Evolutionary conservation across 30 jellyfish, hydroid and myxozoan genomes (phyloP).

Genomic region (Chironex yamaguchii): DNA sequence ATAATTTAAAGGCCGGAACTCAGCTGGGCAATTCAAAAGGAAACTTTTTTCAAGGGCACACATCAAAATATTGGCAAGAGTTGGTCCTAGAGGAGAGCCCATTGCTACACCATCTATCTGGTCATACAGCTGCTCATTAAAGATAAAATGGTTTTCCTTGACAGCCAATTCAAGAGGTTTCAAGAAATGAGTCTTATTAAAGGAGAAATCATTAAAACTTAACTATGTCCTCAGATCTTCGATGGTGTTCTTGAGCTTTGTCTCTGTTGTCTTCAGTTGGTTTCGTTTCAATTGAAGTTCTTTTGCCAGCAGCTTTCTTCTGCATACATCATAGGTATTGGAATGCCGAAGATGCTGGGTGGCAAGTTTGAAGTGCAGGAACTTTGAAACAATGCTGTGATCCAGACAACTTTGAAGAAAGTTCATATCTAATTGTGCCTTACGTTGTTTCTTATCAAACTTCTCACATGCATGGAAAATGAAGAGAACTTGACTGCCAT

Average conservation of each 20-base stretch:
- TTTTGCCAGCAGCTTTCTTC: constrained; percentile 29
- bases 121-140: constrained; percentile 8
- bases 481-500: no score
- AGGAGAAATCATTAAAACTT: no score
- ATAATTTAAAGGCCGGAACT: constrained; percentile 36
- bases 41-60: constrained; percentile 29
- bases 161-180: constrained; percentile 3
- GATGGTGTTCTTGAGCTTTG: no score
- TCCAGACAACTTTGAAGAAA: no score
- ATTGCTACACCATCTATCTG: constrained; percentile 68
- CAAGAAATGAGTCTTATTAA: no score
- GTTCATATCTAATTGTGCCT: no score
- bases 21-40: constrained; percentile 9
- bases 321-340: constrained; percentile 29
- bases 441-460: no score
- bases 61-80: not conserved
- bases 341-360: constrained; percentile 26
- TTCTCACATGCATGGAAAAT: no score
- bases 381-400: no score
- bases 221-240: no score
- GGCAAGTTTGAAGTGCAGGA: constrained; percentile 57
- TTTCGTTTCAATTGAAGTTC: constrained; percentile 6
- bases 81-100: constrained; percentile 76
- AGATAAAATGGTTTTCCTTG: constrained; percentile 11
- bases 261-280: no score